Conservation (phyloP, 2,113 vertebrate species). For the Misgurnus anguillicaudatus region DNA sequence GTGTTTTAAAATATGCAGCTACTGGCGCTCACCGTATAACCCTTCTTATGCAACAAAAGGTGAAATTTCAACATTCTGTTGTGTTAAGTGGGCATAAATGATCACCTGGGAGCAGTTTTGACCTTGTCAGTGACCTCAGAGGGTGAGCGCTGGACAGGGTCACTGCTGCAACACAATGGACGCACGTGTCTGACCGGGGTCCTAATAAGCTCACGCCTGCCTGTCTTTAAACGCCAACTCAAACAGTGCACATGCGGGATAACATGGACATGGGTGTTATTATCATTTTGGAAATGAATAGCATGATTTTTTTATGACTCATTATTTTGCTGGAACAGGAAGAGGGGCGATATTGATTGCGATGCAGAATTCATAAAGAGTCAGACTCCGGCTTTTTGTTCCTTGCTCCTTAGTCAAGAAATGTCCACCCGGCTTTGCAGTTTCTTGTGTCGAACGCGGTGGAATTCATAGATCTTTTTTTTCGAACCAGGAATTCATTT, state of each 20-base stretch:
- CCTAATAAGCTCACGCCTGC: slow-evolving; percentile 11
- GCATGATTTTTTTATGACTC: slow-evolving; percentile 68
- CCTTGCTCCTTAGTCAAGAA: background rate
- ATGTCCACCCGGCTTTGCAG: background rate
- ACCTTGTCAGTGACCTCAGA: slow-evolving; percentile 61
- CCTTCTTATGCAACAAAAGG: slow-evolving; percentile 71
- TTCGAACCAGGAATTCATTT: slow-evolving; percentile 72
- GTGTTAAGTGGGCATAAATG: slow-evolving; percentile 78
- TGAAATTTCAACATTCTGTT: slow-evolving; percentile 73
- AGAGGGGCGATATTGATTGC: slow-evolving; percentile 66
- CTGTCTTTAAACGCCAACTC: background rate
- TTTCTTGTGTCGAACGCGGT: slow-evolving; percentile 60
- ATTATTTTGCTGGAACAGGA: slow-evolving; percentile 60
- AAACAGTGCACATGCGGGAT: slow-evolving; percentile 15
- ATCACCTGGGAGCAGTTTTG: slow-evolving; percentile 67
- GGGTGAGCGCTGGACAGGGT: slow-evolving; percentile 72
- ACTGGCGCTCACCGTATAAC: slow-evolving; percentile 58
- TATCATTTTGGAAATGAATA: slow-evolving; percentile 62
- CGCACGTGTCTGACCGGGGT: background rate
- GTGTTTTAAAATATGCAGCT: slow-evolving; percentile 63
- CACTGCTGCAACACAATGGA: background rate
- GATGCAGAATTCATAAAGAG: slow-evolving; percentile 69
- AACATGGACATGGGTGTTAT: slow-evolving; percentile 34
- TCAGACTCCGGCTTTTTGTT: slow-evolving; percentile 42
- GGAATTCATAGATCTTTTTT: slow-evolving; percentile 57